Conservation (phyloP, 2,113 vertebrate genomes). For the Sander lucioperca region DNA sequence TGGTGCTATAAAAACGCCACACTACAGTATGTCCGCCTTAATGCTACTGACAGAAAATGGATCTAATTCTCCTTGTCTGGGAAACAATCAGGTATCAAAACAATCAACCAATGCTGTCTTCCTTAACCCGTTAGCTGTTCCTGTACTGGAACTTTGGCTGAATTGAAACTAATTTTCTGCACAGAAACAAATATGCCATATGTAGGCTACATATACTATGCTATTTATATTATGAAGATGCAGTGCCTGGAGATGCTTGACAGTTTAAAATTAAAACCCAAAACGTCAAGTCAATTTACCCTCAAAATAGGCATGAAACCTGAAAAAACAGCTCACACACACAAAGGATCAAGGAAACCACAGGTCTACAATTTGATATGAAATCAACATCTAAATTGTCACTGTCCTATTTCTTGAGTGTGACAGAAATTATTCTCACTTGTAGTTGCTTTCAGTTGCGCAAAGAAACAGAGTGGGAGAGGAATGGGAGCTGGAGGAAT, state of each 20-base stretch:
- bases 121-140: no score
- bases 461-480: neutral
- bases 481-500: neutral
- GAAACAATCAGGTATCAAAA: no score
- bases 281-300: neutral
- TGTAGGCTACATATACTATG: no score
- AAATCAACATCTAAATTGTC: neutral
- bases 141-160: neutral
- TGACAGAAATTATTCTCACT: neutral
- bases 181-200: neutral
- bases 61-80: no score
- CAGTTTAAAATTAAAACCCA: neutral
- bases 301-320: no score
- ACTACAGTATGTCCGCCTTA: no score
- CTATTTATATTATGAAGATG: neutral
- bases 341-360: neutral
- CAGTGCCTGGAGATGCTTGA: neutral
- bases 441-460: neutral
- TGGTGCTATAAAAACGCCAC: no score
- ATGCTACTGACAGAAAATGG: no score
- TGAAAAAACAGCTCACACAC: no score
- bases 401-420: neutral
- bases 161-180: no score
- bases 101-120: no score
- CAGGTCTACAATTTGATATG: neutral